Evolutionary conservation across 2,797 vertebrate species (phyloP), one percentile per base, ranked within the genome.

Genomic region (Pangasius sanitwongsei): DNA sequence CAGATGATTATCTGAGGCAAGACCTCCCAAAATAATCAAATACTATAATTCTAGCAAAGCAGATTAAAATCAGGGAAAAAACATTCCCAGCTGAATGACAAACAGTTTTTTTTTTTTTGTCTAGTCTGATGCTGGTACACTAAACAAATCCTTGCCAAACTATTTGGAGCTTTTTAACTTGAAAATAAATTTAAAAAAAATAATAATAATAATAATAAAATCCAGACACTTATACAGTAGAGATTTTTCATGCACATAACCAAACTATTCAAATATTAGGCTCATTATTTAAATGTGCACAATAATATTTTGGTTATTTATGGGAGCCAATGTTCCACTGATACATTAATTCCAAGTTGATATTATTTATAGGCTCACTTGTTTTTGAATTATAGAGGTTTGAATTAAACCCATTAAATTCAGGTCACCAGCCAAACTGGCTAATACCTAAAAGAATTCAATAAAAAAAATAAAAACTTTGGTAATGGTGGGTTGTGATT

Each of bases 41-140:
- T 87, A 63, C 13, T 57, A 74, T 88, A 34, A 86, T 88, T 89
- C 48, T 70, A 61, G 23, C 25, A 63, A 7, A 72, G 18, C 61
- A 87, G 87, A 91, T 84, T 74, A 67, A 81, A 28, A 88, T 87
- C 88, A 87, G 82, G 84, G 67, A 89, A 86, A 87, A 9, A 77
- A 72, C 57, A 87, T 89, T 87, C 78, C 57, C 63, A 77, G 25
- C 11, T 89, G 84, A 78, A 72, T 83, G 3, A 80, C 77, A 90
- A 69, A 86, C 69, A 74, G 57, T 11, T n/a, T n/a, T 53, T 57
- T 11, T n/a, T n/a, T 53, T 57, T 70, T 77, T 77, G 78, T 89
- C 75, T 86, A 50, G 83, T 57, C 41, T 65, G 67, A 34, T 61
- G 28, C 65, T 83, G 81, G 37, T 63, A 59, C 81, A 63, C 8